Evolutionary conservation across 2,888 invertebrate species (phyloP).

Genomic region (Metalampra italica): DNA sequence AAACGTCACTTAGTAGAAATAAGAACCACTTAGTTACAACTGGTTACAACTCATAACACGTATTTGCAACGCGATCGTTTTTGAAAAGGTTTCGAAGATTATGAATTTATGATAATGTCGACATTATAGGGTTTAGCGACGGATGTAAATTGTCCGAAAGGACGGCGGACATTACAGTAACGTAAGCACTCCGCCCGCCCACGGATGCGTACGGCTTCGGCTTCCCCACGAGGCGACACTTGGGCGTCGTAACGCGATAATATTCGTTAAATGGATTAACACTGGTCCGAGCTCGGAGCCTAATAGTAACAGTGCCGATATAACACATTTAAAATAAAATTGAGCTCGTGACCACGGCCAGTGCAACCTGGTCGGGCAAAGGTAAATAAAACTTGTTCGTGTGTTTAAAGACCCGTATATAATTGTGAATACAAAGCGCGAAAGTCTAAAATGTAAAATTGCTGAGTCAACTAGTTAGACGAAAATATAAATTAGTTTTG

Average conservation of each 20-base stretch:
- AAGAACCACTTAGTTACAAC: too few species aligned
- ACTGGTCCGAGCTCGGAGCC: background rate
- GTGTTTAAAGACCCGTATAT: too few species aligned
- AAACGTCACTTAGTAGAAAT: too few species aligned
- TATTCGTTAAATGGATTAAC: constrained; percentile 64
- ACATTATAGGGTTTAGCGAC: constrained; percentile 23
- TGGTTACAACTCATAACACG: too few species aligned
- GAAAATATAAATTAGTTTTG: too few species aligned
- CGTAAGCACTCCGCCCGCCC: constrained; percentile 49
- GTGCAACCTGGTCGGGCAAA: too few species aligned
- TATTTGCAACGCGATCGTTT: background rate
- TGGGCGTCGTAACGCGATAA: constrained; percentile 50
- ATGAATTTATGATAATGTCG: constrained; percentile 34
- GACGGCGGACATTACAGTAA: constrained; percentile 31
- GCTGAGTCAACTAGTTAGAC: too few species aligned
- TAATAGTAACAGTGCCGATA: background rate
- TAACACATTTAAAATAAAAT: background rate
- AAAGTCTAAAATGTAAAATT: too few species aligned
- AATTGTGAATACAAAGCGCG: too few species aligned
- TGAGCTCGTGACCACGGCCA: too few species aligned
- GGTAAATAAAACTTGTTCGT: background rate
- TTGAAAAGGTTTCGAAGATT: constrained; percentile 17
- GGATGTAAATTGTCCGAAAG: background rate
- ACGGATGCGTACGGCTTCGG: constrained; percentile 33
- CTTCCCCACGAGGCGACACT: constrained; percentile 32